phyloP scores from a whole-genome alignment of 2,113 vertebrate genomes.

The Chrysemys picta region DNA sequence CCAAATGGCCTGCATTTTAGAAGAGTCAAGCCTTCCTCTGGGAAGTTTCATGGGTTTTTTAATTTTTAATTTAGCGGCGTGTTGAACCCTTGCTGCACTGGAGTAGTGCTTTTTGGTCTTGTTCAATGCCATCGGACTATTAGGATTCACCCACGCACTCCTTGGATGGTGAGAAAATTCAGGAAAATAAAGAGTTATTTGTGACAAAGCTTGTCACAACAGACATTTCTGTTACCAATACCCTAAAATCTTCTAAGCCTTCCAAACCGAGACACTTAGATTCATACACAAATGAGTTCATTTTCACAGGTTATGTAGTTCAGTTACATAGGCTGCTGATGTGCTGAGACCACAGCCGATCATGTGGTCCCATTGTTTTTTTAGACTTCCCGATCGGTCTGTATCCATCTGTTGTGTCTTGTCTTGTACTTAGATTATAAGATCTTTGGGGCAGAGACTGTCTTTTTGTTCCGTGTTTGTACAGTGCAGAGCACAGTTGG shows the following conservation, averaged over 20 bases:
- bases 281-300: too few species aligned
- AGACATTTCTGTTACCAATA: background rate
- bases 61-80: background rate
- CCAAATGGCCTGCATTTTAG: fast-evolving
- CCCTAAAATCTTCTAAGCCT: fast-evolving
- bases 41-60: background rate
- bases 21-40: background rate
- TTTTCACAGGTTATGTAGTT: too few species aligned
- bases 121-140: background rate
- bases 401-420: background rate
- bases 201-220: background rate
- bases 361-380: background rate
- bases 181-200: background rate
- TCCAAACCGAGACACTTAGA: background rate
- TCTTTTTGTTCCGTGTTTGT: background rate
- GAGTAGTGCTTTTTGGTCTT: background rate
- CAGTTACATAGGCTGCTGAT: background rate
- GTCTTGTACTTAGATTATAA: background rate
- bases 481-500: background rate
- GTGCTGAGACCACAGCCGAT: background rate
- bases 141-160: background rate
- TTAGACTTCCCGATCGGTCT: background rate
- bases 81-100: background rate
- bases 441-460: background rate
- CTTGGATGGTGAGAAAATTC: background rate